These are phyloP conservation scores for Sthenelais limicola DNA, from an alignment of 2,888 invertebrate genomes.

Conservation along the genomic window DNA sequence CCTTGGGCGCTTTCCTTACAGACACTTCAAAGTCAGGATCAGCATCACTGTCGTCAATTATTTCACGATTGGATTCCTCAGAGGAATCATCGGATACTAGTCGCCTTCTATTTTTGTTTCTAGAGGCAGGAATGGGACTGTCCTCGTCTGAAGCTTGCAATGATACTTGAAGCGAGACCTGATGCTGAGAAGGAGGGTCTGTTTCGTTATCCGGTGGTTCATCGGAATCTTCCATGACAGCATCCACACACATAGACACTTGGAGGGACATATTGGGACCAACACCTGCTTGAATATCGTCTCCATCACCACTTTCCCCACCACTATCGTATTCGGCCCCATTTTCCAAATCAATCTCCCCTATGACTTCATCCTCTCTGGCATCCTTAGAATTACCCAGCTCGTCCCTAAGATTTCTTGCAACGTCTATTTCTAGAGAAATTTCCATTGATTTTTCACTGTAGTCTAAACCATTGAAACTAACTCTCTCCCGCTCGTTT, in stretches of 20 bases:
- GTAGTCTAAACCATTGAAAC: not conserved
- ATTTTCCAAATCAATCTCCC: not conserved
- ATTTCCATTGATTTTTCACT: constrained; percentile 1
- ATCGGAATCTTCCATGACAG: too few species aligned
- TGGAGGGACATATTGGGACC: constrained; percentile 7
- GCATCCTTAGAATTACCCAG: not conserved
- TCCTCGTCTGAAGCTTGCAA: too few species aligned
- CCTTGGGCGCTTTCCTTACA: not conserved
- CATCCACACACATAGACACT: constrained; percentile 28
- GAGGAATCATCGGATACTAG: too few species aligned
- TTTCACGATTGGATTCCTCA: too few species aligned
- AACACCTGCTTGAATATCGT: not conserved
- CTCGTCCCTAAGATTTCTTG: not conserved
- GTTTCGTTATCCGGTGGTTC: too few species aligned
- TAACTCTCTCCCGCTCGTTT: not conserved
- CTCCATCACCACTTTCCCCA: not conserved
- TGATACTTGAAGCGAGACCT: too few species aligned
- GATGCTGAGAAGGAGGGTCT: too few species aligned
- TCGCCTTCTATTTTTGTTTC: too few species aligned
- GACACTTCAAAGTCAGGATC: constrained; percentile 14
- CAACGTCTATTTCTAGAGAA: constrained; percentile 13
- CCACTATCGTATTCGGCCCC: not conserved
- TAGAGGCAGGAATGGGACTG: too few species aligned
- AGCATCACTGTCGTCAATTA: constrained; percentile 3
- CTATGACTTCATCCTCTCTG: not conserved